Base-by-base conservation (phyloP, 2,888 invertebrate genomes). In the Stramonita haemastoma region DNA sequence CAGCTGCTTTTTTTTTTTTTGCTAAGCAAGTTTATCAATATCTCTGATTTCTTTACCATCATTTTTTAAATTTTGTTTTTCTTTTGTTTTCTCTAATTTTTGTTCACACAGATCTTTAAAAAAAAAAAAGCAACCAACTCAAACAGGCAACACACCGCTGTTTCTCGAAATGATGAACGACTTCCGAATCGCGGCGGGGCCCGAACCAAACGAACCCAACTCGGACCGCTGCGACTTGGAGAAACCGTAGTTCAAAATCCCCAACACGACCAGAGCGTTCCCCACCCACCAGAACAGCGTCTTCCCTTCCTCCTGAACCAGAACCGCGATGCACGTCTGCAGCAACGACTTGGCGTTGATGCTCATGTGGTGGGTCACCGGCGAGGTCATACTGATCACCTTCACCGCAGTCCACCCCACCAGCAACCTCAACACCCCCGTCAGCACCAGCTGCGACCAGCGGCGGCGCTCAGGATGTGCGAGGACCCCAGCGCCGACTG, bases 341-440 rank as follows among this genome's bases (percentile, higher is more conserved):
- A 95, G 90, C 4, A 96, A 94, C 0, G 96, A 95, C 90, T 96
- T 96, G 34, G 95, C 94, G 90, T 95, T 96, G 88, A 95, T 95
- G 91, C 95, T 95, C 81, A 96, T 94, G 91, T 96, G 95, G 91
- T 96, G 96, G 0, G 96, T 95, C 2, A 95, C 93, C 0, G 96
- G 96, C 0, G 96, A 96, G 0, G 96, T 96, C 77, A 95, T 93
- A 86, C 95, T 94, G 32, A 96, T 96, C 92, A 96, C 96, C 36
- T 95, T 89, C 29, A 95, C 95, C 90, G 95, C 95, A 11, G 95
- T 94, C 95, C 95, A 95, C 1, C 95, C 95, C 66, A 96, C 95
- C 0, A 93, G 91, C 32, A 95, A 90, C 89, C 95, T 94, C 15
- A 96, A 90, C 8, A 93, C 89, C 1, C 96, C 96, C 0, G 96